These are phyloP conservation scores for Encarsia formosa DNA, from an alignment of 2,888 invertebrate species.

Conservation along the genomic window DNA sequence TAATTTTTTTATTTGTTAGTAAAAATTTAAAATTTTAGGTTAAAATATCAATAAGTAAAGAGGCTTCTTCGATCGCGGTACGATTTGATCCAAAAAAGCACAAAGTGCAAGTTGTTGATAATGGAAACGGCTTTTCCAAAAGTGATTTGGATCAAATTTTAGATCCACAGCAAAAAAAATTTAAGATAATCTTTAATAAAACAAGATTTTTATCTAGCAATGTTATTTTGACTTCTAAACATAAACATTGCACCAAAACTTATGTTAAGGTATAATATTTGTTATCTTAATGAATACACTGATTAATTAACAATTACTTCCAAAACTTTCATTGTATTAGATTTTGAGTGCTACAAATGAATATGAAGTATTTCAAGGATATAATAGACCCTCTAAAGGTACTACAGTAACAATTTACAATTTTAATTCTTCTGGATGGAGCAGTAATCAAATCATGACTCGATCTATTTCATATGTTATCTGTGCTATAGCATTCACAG, in stretches of 20 bases:
- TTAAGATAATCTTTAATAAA: constrained; percentile 34
- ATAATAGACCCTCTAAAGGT: constrained; percentile 61
- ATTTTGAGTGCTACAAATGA: background rate
- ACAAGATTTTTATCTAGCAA: constrained; percentile 57
- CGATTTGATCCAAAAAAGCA: constrained; percentile 60
- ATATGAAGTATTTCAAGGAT: constrained; percentile 35
- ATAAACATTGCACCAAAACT: constrained; percentile 52
- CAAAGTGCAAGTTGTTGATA: constrained; percentile 72
- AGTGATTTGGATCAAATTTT: constrained; percentile 59
- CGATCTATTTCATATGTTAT: constrained; percentile 59
- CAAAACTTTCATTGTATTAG: constrained; percentile 4
- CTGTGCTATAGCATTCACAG: constrained; percentile 62
- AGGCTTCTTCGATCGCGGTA: constrained; percentile 66
- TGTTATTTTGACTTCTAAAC: constrained; percentile 61
- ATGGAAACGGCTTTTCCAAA: constrained; percentile 65
- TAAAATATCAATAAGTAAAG: constrained; percentile 68
- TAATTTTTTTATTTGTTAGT: too few species aligned
- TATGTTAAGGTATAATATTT: constrained; percentile 53
- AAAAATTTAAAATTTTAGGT: constrained; percentile 53
- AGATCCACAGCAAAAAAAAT: constrained; percentile 28
- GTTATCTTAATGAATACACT: background rate
- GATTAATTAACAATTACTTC: background rate
- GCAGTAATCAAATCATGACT: constrained; percentile 56
- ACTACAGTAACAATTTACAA: constrained; percentile 69
- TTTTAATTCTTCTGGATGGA: constrained; percentile 60